These are phyloP conservation scores for Apotomis turbidana DNA, from an alignment of 2,888 invertebrate species.

Conservation along the genomic window DNA sequence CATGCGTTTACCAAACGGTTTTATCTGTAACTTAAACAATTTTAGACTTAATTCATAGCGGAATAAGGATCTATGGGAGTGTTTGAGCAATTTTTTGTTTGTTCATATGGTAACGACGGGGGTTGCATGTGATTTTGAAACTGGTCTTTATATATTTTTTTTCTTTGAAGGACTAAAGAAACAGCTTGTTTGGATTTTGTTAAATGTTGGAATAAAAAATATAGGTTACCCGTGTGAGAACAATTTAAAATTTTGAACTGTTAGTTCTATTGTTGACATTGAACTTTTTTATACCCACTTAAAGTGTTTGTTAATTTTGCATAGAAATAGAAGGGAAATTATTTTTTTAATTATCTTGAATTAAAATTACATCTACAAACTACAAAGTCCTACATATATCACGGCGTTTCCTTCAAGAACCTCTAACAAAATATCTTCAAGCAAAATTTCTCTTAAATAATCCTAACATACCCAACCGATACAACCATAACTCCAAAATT, in stretches of 20 bases:
- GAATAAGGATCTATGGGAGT: constrained; percentile 19
- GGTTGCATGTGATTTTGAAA: constrained; percentile 64
- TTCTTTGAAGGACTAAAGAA: constrained; percentile 23
- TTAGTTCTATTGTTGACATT: background rate
- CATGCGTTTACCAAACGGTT: constrained; percentile 55
- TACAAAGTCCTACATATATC: too few species aligned
- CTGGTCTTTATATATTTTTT: constrained; percentile 34
- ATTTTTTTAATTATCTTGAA: too few species aligned
- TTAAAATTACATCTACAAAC: too few species aligned
- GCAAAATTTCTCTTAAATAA: background rate
- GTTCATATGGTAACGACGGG: constrained; percentile 76
- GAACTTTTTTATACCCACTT: too few species aligned
- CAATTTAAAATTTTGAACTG: constrained; percentile 3
- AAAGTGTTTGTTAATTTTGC: too few species aligned
- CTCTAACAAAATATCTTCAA: too few species aligned
- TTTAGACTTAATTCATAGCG: constrained; percentile 6
- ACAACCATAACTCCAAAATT: constrained; percentile 47
- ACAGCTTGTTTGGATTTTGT: constrained; percentile 31
- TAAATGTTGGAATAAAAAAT: constrained; percentile 14
- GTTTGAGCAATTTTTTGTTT: constrained; percentile 59
- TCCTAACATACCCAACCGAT: background rate
- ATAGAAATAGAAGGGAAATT: too few species aligned
- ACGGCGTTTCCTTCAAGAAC: too few species aligned
- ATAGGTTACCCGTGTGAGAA: constrained; percentile 1
- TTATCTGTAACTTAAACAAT: background rate